Conservation (phyloP, 1,140 invertebrate species). For the Tetragnatha versicolor region DNA sequence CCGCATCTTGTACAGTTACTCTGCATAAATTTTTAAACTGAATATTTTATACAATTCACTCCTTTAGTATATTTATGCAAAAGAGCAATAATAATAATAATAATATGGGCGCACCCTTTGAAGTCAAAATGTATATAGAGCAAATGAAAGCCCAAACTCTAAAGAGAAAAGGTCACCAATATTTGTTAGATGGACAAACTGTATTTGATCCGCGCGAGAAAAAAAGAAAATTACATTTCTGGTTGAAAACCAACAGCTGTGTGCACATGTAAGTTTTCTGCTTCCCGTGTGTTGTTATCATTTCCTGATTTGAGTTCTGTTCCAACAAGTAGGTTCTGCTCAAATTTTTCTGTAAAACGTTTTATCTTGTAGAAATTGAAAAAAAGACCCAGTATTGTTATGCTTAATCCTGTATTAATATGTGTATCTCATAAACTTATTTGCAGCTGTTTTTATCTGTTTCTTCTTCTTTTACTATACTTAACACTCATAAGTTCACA, state of each 20-base stretch:
- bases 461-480: background rate
- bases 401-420: slow-evolving; percentile 41
- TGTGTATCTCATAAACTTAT: slow-evolving; percentile 45
- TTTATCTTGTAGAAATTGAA: slow-evolving; percentile 41
- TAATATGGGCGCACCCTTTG: no score
- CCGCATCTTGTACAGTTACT: no score
- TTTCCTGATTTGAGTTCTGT: slow-evolving; percentile 33
- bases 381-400: slow-evolving; percentile 48
- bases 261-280: slow-evolving; percentile 17
- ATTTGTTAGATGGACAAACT: slow-evolving; percentile 47
- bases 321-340: slow-evolving; percentile 45
- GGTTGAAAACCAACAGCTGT: slow-evolving; percentile 38
- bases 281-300: slow-evolving; percentile 36
- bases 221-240: slow-evolving; percentile 14
- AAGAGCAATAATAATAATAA: no score
- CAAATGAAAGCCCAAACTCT: no score
- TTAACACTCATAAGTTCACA: no score
- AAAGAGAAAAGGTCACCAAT: slow-evolving; percentile 23
- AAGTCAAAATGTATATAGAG: no score
- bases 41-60: no score
- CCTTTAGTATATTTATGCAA: no score
- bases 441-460: slow-evolving; percentile 22
- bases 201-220: slow-evolving; percentile 11
- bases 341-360: slow-evolving; percentile 39
- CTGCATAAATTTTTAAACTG: no score